phyloP scores from a whole-genome alignment of 2,797 vertebrate genomes.

The Sternotherus odoratus region DNA sequence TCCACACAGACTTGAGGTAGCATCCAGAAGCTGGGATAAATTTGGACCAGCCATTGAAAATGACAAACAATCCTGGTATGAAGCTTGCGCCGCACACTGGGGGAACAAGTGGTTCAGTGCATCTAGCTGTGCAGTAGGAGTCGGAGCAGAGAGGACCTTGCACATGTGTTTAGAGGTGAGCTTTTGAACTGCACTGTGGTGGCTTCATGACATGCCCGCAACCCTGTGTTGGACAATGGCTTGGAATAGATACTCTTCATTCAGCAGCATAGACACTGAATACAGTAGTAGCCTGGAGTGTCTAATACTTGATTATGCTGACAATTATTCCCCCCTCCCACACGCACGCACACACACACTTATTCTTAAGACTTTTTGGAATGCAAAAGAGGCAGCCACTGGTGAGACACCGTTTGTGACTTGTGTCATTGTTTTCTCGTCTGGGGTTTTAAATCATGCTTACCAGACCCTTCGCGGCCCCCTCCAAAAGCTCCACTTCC shows the following conservation, averaged over 20 bases:
- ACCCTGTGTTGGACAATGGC: background rate
- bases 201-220: background rate
- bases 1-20: fast-evolving
- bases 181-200: background rate
- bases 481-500: background rate
- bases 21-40: background rate
- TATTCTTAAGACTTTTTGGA: background rate
- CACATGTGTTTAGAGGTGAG: background rate
- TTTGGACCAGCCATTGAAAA: fast-evolving
- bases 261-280: background rate
- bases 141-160: background rate
- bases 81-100: background rate
- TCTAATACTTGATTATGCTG: background rate
- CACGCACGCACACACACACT: too few relatives aligned
- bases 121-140: background rate
- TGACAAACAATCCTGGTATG: background rate
- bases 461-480: background rate
- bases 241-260: background rate
- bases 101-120: background rate
- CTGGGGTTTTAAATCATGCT: background rate
- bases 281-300: background rate
- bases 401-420: background rate
- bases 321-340: background rate
- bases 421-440: background rate
- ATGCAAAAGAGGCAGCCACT: background rate